A percentile compares a stretch with the other conserved stretches of the same genome.
Conservation (phyloP, 2,888 invertebrate genomes). For the Nemotelus nigrinus region DNA sequence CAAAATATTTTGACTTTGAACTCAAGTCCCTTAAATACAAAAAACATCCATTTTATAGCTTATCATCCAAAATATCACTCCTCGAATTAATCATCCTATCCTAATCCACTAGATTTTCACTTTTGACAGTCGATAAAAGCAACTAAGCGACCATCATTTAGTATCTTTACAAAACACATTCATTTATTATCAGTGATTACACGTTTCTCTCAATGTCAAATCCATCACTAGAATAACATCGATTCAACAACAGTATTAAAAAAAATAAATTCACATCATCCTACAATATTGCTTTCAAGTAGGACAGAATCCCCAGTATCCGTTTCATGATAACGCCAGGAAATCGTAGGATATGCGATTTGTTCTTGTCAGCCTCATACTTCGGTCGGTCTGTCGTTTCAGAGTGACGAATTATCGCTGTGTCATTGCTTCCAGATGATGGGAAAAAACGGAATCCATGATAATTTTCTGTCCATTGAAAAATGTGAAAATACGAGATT, state of each 20-base stretch:
- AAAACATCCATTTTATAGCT: too few relatives aligned
- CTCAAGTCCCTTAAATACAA: too few relatives aligned
- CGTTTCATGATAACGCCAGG: constrained; percentile 1
- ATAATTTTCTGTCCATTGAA: too few relatives aligned
- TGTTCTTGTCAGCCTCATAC: constrained; percentile 20
- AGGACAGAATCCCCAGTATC: neutral
- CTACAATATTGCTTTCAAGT: neutral
- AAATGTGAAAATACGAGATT: too few relatives aligned
- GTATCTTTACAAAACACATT: neutral
- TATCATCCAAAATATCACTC: too few relatives aligned
- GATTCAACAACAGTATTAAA: constrained; percentile 24
- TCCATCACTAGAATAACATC: constrained; percentile 5
- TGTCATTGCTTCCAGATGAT: neutral
- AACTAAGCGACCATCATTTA: too few relatives aligned
- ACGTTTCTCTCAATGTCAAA: neutral
- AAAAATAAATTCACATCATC: neutral
- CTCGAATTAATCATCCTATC: too few relatives aligned
- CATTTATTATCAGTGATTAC: constrained; percentile 35
- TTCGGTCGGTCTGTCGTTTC: neutral
- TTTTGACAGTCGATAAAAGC: too few relatives aligned
- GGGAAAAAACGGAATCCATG: neutral
- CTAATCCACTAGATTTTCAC: too few relatives aligned
- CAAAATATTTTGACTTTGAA: too few relatives aligned
- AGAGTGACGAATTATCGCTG: constrained; percentile 26
- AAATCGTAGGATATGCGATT: constrained; percentile 13